Evolutionary conservation across 2,888 invertebrate genomes (phyloP).

Genomic region (Salpingus planirostris): DNA sequence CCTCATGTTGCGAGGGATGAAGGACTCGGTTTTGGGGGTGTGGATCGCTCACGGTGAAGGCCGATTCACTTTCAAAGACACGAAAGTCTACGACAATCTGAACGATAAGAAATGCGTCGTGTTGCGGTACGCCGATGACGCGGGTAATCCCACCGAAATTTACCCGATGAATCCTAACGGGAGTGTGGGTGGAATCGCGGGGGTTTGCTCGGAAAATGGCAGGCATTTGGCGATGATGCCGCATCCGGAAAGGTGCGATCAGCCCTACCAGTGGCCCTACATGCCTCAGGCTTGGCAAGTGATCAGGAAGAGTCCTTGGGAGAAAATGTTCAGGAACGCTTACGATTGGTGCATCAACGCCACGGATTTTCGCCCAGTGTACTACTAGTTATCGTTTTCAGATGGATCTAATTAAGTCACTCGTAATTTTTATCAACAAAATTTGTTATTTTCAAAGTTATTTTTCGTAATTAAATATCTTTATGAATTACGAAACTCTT

Average conservation of each 20-base stretch:
- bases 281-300: conserved; percentile 45
- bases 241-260: conserved; percentile 84
- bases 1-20: conserved; percentile 88
- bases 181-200: conserved; percentile 73
- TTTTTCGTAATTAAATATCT: no score
- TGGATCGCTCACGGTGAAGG: conserved; percentile 98
- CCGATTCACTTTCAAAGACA: conserved; percentile 53
- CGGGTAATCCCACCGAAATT: conserved; percentile 59
- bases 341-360: conserved; percentile 55
- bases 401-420: no score
- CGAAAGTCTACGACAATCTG: conserved; percentile 44
- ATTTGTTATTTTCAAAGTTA: not conserved
- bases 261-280: conserved; percentile 87
- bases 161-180: conserved; percentile 97
- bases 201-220: conserved; percentile 80
- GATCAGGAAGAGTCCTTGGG: conserved; percentile 75
- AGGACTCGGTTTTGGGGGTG: conserved; percentile 78
- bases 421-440: not conserved
- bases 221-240: conserved; percentile 98
- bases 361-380: conserved; percentile 23
- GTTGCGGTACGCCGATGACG: conserved; percentile 77
- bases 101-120: conserved; percentile 57
- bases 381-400: conserved; percentile 20
- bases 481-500: no score
- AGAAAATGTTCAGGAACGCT: conserved; percentile 85